These are phyloP conservation scores for Pontoporia blainvillei DNA, from an alignment of 2,113 vertebrate species.

Conservation along the genomic window DNA sequence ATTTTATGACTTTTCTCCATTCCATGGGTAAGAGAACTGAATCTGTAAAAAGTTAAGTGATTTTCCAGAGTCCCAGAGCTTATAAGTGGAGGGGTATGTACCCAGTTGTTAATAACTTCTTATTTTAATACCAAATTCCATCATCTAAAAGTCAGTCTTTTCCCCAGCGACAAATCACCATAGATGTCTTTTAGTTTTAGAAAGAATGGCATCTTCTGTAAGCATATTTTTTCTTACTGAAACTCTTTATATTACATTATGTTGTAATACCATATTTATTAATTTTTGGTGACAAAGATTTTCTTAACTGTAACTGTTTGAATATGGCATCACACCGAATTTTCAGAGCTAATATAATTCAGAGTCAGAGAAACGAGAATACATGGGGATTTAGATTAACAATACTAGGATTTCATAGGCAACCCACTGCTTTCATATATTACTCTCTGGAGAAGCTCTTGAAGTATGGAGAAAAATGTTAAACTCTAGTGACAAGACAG, in stretches of 20 bases:
- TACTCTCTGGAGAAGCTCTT: constrained; percentile 27
- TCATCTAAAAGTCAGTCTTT: background rate
- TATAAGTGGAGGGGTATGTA: background rate
- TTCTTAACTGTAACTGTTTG: background rate
- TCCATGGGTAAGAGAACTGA: background rate
- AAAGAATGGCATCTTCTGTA: background rate
- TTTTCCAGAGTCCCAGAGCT: background rate
- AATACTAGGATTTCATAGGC: background rate
- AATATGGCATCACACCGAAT: background rate
- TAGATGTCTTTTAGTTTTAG: background rate
- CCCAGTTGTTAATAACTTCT: background rate
- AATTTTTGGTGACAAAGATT: background rate
- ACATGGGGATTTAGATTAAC: background rate
- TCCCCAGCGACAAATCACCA: background rate
- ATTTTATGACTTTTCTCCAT: background rate
- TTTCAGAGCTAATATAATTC: background rate
- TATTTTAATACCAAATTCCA: constrained; percentile 14
- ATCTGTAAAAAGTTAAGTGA: background rate
- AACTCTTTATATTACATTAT: background rate
- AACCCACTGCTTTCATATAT: background rate
- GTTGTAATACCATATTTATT: background rate
- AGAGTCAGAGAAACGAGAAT: background rate
- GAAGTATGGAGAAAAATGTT: background rate
- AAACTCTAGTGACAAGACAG: background rate
- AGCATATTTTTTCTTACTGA: background rate